These are phyloP conservation scores for Seriola quinqueradiata DNA, from an alignment of 2,113 vertebrate genomes.

Conservation along the genomic window DNA sequence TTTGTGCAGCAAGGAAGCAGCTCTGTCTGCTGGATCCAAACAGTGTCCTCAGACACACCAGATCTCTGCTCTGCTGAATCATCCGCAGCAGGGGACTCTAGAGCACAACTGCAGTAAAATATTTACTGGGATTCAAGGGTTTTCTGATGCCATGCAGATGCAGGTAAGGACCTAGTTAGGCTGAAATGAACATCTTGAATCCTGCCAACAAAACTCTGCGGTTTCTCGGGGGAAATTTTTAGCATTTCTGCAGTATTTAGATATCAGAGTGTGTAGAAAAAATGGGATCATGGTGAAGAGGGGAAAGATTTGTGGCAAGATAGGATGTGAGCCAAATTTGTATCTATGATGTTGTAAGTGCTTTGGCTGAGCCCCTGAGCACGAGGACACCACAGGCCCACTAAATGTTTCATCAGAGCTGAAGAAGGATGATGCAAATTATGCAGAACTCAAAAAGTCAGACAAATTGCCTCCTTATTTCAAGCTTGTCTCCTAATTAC, in stretches of 20 bases:
- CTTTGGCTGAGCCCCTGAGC: conserved; percentile 28
- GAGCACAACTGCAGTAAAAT: conserved; percentile 58
- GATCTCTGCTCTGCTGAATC: conserved; percentile 67
- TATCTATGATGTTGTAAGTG: conserved; percentile 45
- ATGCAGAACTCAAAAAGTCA: conserved; percentile 42
- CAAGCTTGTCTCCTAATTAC: conserved; percentile 23
- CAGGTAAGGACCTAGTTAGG: conserved; percentile 16
- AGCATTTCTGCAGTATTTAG: conserved; percentile 12
- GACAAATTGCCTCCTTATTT: conserved; percentile 39
- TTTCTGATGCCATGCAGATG: conserved; percentile 38
- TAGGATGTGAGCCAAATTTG: conserved; percentile 36
- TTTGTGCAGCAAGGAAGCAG: conserved; percentile 19
- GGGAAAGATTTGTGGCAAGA: conserved; percentile 35
- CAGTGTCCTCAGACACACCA: conserved; percentile 14
- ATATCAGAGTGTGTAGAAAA: conserved; percentile 13
- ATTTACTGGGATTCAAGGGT: conserved; percentile 48
- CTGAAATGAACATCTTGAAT: conserved; percentile 12
- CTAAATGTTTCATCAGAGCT: conserved; percentile 67
- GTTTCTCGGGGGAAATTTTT: conserved; percentile 6
- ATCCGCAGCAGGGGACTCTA: conserved; percentile 50
- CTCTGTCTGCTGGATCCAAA: conserved; percentile 30
- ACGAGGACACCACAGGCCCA: conserved; percentile 27
- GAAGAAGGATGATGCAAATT: conserved; percentile 62
- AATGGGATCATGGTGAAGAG: background rate
- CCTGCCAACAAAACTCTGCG: conserved; percentile 14